Base-by-base conservation (phyloP, 2,888 invertebrate species). In the Nomada ruficornis region DNA sequence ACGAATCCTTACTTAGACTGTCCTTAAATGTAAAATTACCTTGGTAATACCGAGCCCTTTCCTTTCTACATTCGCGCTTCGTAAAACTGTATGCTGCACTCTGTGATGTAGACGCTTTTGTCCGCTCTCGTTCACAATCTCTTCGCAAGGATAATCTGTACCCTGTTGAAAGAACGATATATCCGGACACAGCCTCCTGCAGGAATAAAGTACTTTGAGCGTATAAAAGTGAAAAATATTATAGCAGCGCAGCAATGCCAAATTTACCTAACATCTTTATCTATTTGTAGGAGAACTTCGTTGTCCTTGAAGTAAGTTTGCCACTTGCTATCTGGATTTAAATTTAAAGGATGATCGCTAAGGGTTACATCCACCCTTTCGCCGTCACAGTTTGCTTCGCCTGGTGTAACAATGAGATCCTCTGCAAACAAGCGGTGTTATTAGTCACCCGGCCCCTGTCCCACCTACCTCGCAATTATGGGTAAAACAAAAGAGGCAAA, bases 151-250 rank as follows among this genome's bases (percentile, higher is more conserved):
- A 94, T 96, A 98, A 84, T 98, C 97, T 0, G 99, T 99, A 18
- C 98, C 97, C 92, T 96, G 97, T 94, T 99, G 99, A 94, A 99
- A 99, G 94, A 99, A 99, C 72, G 98, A 98, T 93, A 98, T 98
- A 93, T 99, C 99, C 15, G 99, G 99, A 92, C 98, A 98, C 2
- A 99, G 94, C 71, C 99, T 96, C 86, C 96, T 95, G 78, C 10
- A 76, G 65, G 62, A 69, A 44, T 20, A 18, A 90, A 82, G 64
- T 57, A 62, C n/a, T 63, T 52, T 29, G 62, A 52, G 26, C 13
- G 11, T 13, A 55, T 29, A n/a, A 57, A 63, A 10, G 15, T 65
- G 44, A 23, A 2, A 23, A 47, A 42, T 47, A 36, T 63, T 57
- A 23, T 15, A 23, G 18, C 42, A 7, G 55, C 11, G 29, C 10